Evolutionary conservation across 2,113 vertebrate species (phyloP).

Genomic region (Malurus cyaneus): DNA sequence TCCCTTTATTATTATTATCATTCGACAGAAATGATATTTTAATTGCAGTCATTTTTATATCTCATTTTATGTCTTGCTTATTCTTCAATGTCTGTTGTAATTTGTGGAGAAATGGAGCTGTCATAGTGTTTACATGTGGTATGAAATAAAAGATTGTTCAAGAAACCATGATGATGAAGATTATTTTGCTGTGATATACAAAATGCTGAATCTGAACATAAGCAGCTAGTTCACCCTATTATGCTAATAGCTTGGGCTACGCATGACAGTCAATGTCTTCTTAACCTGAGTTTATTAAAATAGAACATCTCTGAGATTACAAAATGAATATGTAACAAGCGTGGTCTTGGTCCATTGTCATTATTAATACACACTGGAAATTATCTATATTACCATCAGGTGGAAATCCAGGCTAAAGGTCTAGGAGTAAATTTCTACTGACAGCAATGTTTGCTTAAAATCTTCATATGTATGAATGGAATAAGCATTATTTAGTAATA

Average conservation of each 20-base stretch:
- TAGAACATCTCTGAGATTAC: neutral
- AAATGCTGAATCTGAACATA: neutral
- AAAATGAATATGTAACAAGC: neutral
- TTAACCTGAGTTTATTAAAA: neutral
- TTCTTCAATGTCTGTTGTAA: neutral
- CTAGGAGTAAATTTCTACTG: neutral
- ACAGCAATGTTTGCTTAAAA: neutral
- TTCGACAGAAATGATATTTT: neutral
- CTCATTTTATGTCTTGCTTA: neutral
- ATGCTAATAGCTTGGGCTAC: neutral
- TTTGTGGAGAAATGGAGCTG: neutral
- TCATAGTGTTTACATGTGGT: neutral
- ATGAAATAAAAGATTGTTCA: neutral
- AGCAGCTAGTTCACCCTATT: neutral
- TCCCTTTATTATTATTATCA: neutral
- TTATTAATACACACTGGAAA: neutral
- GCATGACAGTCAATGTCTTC: neutral
- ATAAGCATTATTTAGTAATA: neutral
- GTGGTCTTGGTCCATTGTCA: neutral
- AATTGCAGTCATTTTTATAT: neutral
- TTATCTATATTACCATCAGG: neutral
- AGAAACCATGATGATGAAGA: neutral
- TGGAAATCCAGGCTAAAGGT: neutral
- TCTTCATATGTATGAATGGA: neutral
- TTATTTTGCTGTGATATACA: neutral